Percentiles rank a stretch among this genome's conserved stretches.
Conservation (phyloP, 2,113 vertebrate genomes). For the Madoqua kirkii region DNA sequence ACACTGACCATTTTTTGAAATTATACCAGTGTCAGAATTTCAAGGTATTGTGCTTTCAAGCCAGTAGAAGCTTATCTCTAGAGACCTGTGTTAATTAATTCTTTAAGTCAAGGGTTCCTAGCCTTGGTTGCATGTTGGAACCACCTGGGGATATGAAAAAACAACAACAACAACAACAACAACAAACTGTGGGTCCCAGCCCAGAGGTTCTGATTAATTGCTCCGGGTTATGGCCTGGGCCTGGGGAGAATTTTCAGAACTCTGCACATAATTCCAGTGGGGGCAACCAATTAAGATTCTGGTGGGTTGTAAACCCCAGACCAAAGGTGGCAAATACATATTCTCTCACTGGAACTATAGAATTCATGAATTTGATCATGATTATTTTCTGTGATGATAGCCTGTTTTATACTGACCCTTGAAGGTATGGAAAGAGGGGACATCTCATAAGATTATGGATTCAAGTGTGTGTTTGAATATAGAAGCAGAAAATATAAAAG, state of each 20-base stretch:
- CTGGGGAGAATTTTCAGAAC: not conserved
- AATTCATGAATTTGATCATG: not conserved
- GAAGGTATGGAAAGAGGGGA: not conserved
- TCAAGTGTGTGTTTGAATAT: not conserved
- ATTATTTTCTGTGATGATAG: not conserved
- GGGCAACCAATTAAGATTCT: not conserved
- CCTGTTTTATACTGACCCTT: not conserved
- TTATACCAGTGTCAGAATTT: not conserved
- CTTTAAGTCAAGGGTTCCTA: not conserved
- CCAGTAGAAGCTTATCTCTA: not conserved
- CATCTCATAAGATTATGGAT: not conserved
- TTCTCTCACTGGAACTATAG: not conserved
- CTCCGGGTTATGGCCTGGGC: not conserved
- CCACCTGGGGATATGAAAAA: not conserved
- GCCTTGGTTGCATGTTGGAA: not conserved
- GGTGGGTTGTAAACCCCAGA: not conserved
- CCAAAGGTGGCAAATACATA: not conserved
- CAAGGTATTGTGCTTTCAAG: not conserved
- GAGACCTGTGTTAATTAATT: not conserved
- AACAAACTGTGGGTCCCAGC: not conserved
- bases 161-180: accelerated
- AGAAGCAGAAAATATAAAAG: not conserved
- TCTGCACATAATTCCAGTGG: not conserved
- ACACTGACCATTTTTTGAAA: not conserved
- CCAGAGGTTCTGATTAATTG: not conserved